phyloP scores from a whole-genome alignment of 2,113 vertebrate species.

The Propithecus coquereli region DNA sequence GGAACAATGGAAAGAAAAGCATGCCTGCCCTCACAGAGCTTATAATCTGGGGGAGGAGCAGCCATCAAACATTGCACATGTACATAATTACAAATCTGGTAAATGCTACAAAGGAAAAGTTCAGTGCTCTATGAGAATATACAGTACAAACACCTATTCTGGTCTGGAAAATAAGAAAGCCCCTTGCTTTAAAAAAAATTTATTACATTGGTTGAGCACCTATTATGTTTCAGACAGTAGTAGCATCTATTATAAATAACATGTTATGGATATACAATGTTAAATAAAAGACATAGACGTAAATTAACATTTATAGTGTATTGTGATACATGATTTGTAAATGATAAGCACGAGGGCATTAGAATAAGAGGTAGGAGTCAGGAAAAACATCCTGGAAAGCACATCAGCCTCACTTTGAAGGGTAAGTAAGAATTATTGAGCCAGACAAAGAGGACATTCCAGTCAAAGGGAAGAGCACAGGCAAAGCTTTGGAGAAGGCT shows the following conservation, averaged over 20 bases:
- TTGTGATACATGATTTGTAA: not conserved
- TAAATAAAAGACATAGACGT: constrained; percentile 16
- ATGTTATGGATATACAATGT: not conserved
- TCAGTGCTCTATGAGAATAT: not conserved
- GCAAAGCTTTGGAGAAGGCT: not conserved
- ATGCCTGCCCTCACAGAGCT: not conserved
- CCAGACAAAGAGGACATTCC: not conserved
- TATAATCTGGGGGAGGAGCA: not conserved
- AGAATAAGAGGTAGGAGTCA: not conserved
- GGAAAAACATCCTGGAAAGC: not conserved
- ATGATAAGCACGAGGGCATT: not conserved
- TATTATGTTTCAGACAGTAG: not conserved
- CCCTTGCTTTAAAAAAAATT: not conserved
- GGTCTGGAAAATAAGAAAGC: not conserved
- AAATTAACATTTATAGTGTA: not conserved
- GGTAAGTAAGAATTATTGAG: not conserved
- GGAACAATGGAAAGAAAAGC: not conserved
- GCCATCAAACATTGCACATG: not conserved
- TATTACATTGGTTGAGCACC: not conserved
- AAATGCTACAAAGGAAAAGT: not conserved
- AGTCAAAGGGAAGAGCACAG: not conserved
- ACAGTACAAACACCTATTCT: not conserved
- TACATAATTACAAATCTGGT: not conserved
- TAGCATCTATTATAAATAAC: not conserved
- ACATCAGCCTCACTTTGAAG: not conserved